phyloP scores from a whole-genome alignment of 1,140 invertebrate species.

The Rhopalosiphum maidis region DNA sequence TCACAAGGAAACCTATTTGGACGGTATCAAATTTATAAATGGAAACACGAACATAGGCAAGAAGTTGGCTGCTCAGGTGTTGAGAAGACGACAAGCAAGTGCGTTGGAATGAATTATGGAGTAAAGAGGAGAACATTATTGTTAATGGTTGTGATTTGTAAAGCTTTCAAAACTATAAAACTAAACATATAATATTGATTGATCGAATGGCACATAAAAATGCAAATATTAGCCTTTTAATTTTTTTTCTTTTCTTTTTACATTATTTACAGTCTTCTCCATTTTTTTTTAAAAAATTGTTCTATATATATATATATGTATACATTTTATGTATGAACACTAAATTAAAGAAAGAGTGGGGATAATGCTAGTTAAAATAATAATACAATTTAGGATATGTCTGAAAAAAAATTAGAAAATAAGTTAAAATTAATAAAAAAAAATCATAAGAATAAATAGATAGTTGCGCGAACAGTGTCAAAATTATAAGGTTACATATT shows the following conservation, averaged over 20 bases:
- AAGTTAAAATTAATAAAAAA: slow-evolving; percentile 16
- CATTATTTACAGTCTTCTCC: slow-evolving; percentile 56
- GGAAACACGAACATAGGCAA: slow-evolving; percentile 44
- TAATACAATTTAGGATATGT: neutral
- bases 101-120: neutral
- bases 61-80: neutral
- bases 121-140: neutral
- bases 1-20: slow-evolving; percentile 54
- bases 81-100: slow-evolving; percentile 41
- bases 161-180: slow-evolving; percentile 25
- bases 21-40: slow-evolving; percentile 56
- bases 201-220: slow-evolving; percentile 54
- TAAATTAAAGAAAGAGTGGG: slow-evolving; percentile 45
- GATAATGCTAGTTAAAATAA: slow-evolving; percentile 18
- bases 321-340: slow-evolving; percentile 6
- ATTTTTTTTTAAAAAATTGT: neutral
- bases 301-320: slow-evolving; percentile 19
- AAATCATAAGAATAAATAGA: slow-evolving; percentile 5
- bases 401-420: slow-evolving; percentile 31
- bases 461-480: slow-evolving; percentile 3
- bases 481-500: neutral
- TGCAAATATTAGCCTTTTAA: slow-evolving; percentile 42
- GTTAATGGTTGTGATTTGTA: neutral
- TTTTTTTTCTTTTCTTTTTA: slow-evolving; percentile 40
- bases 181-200: slow-evolving; percentile 42